phyloP scores from a whole-genome alignment of 2,888 invertebrate genomes.

The Apodemia hepburni region DNA sequence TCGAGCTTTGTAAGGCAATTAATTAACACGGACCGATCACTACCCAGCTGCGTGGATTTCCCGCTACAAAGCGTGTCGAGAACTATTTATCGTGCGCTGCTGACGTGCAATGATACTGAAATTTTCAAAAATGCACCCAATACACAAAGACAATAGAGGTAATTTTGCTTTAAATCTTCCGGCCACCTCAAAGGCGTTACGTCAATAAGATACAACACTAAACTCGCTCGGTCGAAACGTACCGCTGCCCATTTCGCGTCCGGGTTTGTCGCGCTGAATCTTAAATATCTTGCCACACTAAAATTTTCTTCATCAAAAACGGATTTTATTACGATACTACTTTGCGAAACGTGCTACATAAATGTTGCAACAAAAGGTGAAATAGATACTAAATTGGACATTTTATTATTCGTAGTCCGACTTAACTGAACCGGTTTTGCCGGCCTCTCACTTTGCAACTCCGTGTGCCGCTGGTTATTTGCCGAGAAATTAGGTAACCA shows the following conservation, averaged over 20 bases:
- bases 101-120: conserved; percentile 56
- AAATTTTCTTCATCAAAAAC: conserved; percentile 23
- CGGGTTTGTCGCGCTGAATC: conserved; percentile 66
- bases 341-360: conserved; percentile 13
- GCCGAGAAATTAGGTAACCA: conserved; percentile 77
- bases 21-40: conserved; percentile 72
- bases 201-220: conserved; percentile 75
- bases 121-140: conserved; percentile 47
- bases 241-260: conserved; percentile 65
- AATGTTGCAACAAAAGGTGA: conserved; percentile 19
- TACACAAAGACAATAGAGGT: conserved; percentile 46
- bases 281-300: conserved; percentile 40
- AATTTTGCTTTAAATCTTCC: conserved; percentile 50
- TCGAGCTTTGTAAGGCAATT: conserved; percentile 53
- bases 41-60: conserved; percentile 74
- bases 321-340: conserved; percentile 11
- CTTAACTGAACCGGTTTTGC: conserved; percentile 70
- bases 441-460: conserved; percentile 79
- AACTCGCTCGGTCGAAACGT: conserved; percentile 65
- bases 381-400: conserved; percentile 30
- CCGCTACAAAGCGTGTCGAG: conserved; percentile 72
- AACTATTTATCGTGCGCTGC: conserved; percentile 72
- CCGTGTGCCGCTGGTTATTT: conserved; percentile 56
- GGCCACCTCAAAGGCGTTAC: conserved; percentile 69
- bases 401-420: conserved; percentile 59